Evolutionary conservation across 53 echinoderm and acorn worm genomes (phyloP), one percentile per base, ranked within the genome.

Genomic region (Stichopus horrens): DNA sequence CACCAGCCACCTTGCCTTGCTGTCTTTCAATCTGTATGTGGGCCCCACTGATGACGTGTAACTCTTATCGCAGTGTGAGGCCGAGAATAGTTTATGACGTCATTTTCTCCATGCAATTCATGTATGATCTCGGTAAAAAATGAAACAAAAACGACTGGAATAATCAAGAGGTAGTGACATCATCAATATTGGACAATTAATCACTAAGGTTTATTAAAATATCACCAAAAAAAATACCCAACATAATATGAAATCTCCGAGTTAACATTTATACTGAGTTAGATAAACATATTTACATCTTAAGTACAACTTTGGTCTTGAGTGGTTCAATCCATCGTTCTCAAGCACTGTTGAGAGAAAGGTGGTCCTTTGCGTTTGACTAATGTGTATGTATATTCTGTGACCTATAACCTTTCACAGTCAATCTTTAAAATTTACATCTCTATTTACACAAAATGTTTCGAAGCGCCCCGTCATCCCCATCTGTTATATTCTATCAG

Each of bases 221-320:
- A 51, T 79, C 79, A 55, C 79, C 22, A 51, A 75, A 63, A 63
- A 13, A 63, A 63, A 63, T 37, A 75, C 13, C 53, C 52, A 55
- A 55, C 79, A 79, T 52, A 79, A 55, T 79, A 79, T 14, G 53
- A 54, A 37, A 16, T 79, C 18, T 53, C 53, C 54, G 63, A 79
- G 54, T 55, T 55, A 16, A 79, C 79, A 79, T 19, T 79, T 79
- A 79, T 79, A 63, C 52, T 6, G 53, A 79, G 55, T 53, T 3
- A 54, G n/a, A 55, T 53, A 54, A 55, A 19, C 55, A 79, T 79
- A 55, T 79, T 79, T 79, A 79, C 79, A 79, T 54, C 55, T 54
- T 79, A 79, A 79, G 79, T 79, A 79, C 79, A 79, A 79, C 79
- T 79, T 79, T 79, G 79, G 79, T 79, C 79, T 79, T n/a, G 53